These are phyloP conservation scores for Danio kyathit DNA, from an alignment of 2,797 vertebrate species.

Conservation along the genomic window DNA sequence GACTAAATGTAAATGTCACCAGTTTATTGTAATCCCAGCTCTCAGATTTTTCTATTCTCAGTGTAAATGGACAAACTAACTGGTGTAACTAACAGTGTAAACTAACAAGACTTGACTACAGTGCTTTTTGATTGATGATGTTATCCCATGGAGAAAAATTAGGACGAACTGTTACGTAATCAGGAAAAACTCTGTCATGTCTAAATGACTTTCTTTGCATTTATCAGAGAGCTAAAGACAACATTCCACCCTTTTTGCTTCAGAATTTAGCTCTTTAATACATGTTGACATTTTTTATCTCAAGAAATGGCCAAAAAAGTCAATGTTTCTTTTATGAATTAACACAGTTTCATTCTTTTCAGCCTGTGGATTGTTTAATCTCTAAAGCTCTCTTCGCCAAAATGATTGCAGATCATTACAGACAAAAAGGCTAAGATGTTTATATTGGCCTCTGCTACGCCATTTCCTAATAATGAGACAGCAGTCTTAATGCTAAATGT, in stretches of 20 bases:
- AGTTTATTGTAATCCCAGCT: background rate
- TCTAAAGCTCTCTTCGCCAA: background rate
- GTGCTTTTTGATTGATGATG: conserved; percentile 4
- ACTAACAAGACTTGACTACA: background rate
- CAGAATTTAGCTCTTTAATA: no score
- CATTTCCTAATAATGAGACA: background rate
- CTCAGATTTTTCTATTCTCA: background rate
- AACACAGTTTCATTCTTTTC: background rate
- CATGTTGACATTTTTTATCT: no score
- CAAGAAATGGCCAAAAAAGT: background rate
- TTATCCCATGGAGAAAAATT: background rate
- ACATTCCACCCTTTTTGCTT: no score
- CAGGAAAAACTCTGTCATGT: background rate
- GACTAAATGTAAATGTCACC: no score
- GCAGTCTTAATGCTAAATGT: background rate
- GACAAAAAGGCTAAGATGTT: background rate
- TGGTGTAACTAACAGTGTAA: no score
- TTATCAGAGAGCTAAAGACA: background rate
- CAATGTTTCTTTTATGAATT: background rate
- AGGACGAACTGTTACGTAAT: background rate
- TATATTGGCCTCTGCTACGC: background rate
- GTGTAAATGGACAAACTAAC: background rate
- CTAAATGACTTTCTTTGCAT: background rate
- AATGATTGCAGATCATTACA: conserved; percentile 20
- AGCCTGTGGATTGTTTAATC: background rate